Evolutionary conservation across 2,113 vertebrate species (phyloP).

Genomic region (Etheostoma cragini): DNA sequence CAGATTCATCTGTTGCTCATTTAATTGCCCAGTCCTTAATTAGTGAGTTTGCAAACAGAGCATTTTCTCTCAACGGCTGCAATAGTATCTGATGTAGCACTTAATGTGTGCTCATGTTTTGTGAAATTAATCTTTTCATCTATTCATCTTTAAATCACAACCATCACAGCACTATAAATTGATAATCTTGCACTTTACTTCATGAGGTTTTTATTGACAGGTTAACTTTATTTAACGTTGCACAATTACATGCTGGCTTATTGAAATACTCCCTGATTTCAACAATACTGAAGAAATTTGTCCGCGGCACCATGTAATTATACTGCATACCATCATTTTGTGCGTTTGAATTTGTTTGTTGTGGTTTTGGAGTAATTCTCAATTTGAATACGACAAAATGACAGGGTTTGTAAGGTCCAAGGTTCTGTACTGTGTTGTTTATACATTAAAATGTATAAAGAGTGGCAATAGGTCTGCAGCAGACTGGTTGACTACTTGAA

Average conservation of each 20-base stretch:
- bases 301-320: conserved; percentile 8
- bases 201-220: background rate
- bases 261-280: conserved; percentile 45
- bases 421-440: conserved; percentile 45
- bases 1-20: conserved; percentile 71
- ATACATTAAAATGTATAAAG: conserved; percentile 20
- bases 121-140: background rate
- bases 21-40: conserved; percentile 31
- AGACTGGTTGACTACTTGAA: background rate
- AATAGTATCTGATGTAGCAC: background rate
- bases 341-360: conserved; percentile 52
- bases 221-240: conserved; percentile 38
- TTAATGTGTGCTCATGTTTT: background rate
- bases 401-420: conserved; percentile 83
- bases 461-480: background rate
- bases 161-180: background rate
- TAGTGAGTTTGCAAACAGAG: conserved; percentile 27
- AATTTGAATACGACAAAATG: conserved; percentile 80
- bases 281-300: conserved; percentile 27
- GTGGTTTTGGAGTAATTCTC: conserved; percentile 79
- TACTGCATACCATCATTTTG: conserved; percentile 8
- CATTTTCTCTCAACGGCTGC: background rate
- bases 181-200: background rate
- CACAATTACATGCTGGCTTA: conserved; percentile 49
- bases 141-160: background rate